Percentiles rank a stretch among this genome's conserved stretches.
phyloP scores from a whole-genome alignment of 1,140 invertebrate genomes.

The Ptiloglossa arizonensis region DNA sequence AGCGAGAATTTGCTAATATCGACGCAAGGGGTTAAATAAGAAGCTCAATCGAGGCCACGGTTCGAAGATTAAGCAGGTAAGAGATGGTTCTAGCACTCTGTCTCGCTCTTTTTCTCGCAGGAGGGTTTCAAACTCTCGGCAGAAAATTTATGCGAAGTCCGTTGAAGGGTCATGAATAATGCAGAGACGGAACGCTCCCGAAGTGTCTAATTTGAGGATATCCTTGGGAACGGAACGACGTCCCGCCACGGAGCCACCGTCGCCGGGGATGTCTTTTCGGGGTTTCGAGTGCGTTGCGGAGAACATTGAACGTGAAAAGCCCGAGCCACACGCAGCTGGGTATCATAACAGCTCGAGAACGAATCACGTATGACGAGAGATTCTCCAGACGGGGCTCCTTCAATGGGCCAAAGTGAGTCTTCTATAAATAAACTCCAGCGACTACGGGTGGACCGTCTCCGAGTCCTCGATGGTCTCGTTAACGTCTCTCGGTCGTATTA shows the following conservation, averaged over 20 bases:
- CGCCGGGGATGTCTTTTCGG: conserved; percentile 40
- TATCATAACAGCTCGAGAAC: conserved; percentile 47
- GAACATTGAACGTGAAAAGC: conserved; percentile 13
- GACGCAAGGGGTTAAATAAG: conserved; percentile 23
- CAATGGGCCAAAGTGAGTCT: conserved; percentile 19
- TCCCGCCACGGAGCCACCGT: neutral
- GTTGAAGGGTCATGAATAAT: conserved; percentile 60
- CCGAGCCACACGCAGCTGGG: conserved; percentile 19
- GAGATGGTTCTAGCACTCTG: neutral
- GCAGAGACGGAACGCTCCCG: conserved; percentile 39
- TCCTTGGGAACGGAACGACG: conserved; percentile 39
- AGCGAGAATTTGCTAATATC: too few relatives aligned
- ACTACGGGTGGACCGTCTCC: neutral
- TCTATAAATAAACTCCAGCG: conserved; percentile 52
- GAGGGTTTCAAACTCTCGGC: neutral
- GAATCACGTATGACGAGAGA: conserved; percentile 39
- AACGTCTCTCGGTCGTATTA: conserved; percentile 24
- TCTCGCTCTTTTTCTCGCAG: neutral
- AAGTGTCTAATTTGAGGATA: conserved; percentile 61
- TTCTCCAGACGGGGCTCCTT: conserved; percentile 35
- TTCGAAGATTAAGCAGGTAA: too few relatives aligned
- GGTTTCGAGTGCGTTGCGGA: neutral
- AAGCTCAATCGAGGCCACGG: neutral
- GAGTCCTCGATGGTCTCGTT: conserved; percentile 37
- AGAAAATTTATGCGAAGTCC: conserved; percentile 22